A percentile compares a stretch with the other conserved stretches of the same genome.
Conservation (phyloP, 2,888 invertebrate genomes). For the Xylophagus ater region DNA sequence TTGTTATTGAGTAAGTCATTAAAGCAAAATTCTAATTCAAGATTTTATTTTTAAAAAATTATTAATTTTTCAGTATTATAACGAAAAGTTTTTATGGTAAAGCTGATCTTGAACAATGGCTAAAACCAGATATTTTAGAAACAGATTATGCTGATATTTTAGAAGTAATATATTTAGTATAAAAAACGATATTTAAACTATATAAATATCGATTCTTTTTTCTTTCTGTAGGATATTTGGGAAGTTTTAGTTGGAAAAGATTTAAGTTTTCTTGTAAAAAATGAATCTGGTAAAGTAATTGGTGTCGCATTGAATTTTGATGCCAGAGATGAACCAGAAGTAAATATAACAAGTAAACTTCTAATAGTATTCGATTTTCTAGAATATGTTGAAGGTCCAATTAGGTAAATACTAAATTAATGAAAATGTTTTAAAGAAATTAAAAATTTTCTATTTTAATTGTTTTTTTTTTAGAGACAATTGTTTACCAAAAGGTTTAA, state of each 20-base stretch:
- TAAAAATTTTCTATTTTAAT: slow-evolving; percentile 4
- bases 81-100: slow-evolving; percentile 76
- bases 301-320: slow-evolving; percentile 74
- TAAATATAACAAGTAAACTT: slow-evolving; percentile 54
- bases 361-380: slow-evolving; percentile 66
- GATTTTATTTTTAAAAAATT: slow-evolving; percentile 6
- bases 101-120: slow-evolving; percentile 72
- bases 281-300: slow-evolving; percentile 44
- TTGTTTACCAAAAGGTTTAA: slow-evolving; percentile 50
- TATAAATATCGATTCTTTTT: not conserved
- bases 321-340: slow-evolving; percentile 66
- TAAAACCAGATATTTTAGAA: slow-evolving; percentile 55
- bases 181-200: not conserved
- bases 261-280: slow-evolving; percentile 60
- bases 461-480: slow-evolving; percentile 39
- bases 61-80: slow-evolving; percentile 53
- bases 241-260: slow-evolving; percentile 51
- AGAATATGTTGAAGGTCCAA: slow-evolving; percentile 63
- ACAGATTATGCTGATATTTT: slow-evolving; percentile 60
- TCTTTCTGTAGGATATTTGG: slow-evolving; percentile 49
- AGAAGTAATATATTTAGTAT: slow-evolving; percentile 28
- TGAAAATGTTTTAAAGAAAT: not conserved
- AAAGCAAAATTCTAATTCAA: not conserved
- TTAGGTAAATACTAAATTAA: slow-evolving; percentile 41
- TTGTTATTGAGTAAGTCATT: slow-evolving; percentile 57